Evolutionary conservation across 2,113 vertebrate genomes (phyloP).

Genomic region (Ginglymostoma cirratum): DNA sequence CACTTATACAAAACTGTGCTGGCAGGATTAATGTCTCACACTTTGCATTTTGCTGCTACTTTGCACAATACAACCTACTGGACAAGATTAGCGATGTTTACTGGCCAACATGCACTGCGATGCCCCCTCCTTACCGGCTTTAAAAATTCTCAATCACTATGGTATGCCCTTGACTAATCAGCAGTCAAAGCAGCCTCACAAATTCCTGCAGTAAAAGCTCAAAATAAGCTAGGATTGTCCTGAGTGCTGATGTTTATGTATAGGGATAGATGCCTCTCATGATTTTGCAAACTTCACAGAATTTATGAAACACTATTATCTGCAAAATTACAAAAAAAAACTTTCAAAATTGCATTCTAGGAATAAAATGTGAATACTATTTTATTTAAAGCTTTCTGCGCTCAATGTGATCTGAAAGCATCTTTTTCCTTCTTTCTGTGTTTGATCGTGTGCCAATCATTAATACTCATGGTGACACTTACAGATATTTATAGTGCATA

Average conservation of each 20-base stretch:
- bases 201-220: neutral
- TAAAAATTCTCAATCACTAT: neutral
- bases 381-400: neutral
- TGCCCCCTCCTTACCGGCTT: too few species aligned
- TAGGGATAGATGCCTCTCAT: too few species aligned
- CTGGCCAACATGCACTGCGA: neutral
- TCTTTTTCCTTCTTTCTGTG: neutral
- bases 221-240: neutral
- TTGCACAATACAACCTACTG: neutral
- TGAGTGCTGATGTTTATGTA: neutral
- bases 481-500: neutral
- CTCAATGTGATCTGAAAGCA: too few species aligned
- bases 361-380: neutral
- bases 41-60: neutral
- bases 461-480: neutral
- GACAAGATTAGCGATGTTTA: neutral
- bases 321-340: neutral
- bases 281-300: neutral
- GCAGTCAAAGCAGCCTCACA: neutral
- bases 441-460: neutral
- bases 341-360: neutral
- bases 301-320: neutral
- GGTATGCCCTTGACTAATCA: neutral
- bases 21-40: neutral
- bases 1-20: neutral